Evolutionary conservation across 1,140 invertebrate genomes (phyloP), one percentile per base, ranked within the genome.

Genomic region (Mylabris phalerata): DNA sequence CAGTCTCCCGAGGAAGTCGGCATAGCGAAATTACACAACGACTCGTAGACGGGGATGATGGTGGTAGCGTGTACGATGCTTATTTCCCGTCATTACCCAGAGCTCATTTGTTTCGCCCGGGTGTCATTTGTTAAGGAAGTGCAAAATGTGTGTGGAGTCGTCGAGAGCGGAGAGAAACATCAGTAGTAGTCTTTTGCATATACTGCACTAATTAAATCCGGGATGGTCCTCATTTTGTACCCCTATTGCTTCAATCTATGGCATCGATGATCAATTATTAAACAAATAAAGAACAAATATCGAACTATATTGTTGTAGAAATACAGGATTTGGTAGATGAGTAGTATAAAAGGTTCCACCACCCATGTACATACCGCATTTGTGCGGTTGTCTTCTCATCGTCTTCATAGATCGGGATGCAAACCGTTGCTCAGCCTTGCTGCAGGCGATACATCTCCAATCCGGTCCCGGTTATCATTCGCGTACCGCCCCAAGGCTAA

Each of bases 401-500:
- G 19, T 62, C 60, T 57, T 62, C 60, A 45, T 55, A 32, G 19
- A 19, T 47, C 48, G 50, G 57, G 58, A 63, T 65, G 57, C 61
- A 58, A 65, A 63, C 62, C 19, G 19, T 19, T 50, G 50, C 66
- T 66, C 63, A 64, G 54, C 64, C 66, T 65, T 55, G 68, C 68
- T 57, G 49, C 10, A 55, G 65, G 68, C 68, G 57, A 67, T 68
- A 70, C 68, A 70, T 70, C 64, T 66, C 62, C 59, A 59, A 60
- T 61, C 59, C 57, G 62, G 58, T 63, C 55, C 61, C 68, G 68
- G 70, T 72, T 74, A 73, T 72, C 71, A 67, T 63, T 61, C 60
- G 60, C 63, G 59, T 50, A 58, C 62, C 63, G 67, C 72, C 71
- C 67, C 64, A 59, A 61, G 73, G 70, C 74, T 75, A 75, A 75